These are phyloP conservation scores for Gila orcuttii DNA, from an alignment of 2,113 vertebrate genomes.

Conservation along the genomic window DNA sequence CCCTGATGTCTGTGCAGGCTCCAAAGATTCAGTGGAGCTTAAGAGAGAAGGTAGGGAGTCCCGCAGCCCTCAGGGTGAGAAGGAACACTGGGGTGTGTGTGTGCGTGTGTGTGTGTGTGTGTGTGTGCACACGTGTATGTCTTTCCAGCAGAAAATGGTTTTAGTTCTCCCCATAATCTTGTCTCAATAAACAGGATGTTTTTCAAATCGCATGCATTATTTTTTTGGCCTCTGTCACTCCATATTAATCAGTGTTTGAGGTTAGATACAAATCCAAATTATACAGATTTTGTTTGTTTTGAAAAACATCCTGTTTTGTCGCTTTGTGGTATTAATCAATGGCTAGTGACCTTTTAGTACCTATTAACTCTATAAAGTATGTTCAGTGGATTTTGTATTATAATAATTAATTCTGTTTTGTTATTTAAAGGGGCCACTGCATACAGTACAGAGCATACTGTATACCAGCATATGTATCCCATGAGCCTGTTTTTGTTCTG, in stretches of 20 bases:
- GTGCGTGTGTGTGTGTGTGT: conserved; percentile 25
- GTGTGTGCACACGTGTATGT: conserved; percentile 26
- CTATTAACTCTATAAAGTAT: neutral
- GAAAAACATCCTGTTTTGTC: conserved; percentile 48
- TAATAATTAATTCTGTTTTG: neutral
- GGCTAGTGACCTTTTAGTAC: neutral
- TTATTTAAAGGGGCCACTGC: neutral
- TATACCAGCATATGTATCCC: no score
- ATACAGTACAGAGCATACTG: neutral
- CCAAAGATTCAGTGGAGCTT: conserved; percentile 80
- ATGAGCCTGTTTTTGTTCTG: no score
- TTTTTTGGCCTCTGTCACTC: neutral
- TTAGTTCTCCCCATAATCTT: conserved; percentile 11
- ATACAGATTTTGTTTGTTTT: conserved; percentile 11
- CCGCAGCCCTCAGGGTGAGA: conserved; percentile 76
- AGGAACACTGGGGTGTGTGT: conserved; percentile 54
- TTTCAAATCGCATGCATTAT: conserved; percentile 45
- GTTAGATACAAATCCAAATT: neutral
- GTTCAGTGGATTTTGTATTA: neutral
- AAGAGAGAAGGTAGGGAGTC: conserved; percentile 80
- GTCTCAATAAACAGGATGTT: conserved; percentile 38
- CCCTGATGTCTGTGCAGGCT: conserved; percentile 75
- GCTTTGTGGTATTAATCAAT: conserved; percentile 25
- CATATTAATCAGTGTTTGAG: conserved; percentile 5
- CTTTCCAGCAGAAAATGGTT: conserved; percentile 55